These are phyloP conservation scores for Ornithoptera priamus DNA, from an alignment of 2,888 invertebrate species.

Conservation along the genomic window DNA sequence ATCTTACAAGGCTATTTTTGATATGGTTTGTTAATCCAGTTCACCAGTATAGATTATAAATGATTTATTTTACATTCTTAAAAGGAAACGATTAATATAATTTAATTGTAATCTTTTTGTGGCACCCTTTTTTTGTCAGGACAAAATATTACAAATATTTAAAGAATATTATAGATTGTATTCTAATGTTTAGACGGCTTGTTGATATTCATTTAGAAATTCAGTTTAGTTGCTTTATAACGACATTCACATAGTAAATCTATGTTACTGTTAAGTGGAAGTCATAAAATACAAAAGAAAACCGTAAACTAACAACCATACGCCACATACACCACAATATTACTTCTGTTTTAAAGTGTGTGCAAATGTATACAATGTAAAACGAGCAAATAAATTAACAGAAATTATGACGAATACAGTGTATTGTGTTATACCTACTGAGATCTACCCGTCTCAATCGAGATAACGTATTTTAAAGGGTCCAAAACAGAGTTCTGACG, in stretches of 20 bases:
- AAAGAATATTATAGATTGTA: too few relatives aligned
- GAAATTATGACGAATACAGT: slow-evolving; percentile 40
- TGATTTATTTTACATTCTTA: slow-evolving; percentile 57
- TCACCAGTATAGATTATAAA: slow-evolving; percentile 58
- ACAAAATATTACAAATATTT: too few relatives aligned
- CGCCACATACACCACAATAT: too few relatives aligned
- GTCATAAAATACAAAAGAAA: too few relatives aligned
- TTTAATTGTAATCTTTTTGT: too few relatives aligned
- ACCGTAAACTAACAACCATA: too few relatives aligned
- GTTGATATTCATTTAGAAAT: neutral
- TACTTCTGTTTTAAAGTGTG: too few relatives aligned
- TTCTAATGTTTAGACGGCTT: too few relatives aligned
- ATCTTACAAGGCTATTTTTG: slow-evolving; percentile 60
- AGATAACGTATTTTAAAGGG: slow-evolving; percentile 72
- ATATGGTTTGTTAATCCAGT: slow-evolving; percentile 58
- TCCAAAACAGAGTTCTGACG: slow-evolving; percentile 67
- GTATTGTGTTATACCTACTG: slow-evolving; percentile 56
- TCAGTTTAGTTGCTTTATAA: too few relatives aligned
- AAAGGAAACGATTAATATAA: too few relatives aligned
- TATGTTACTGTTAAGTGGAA: too few relatives aligned
- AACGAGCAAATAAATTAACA: slow-evolving; percentile 23
- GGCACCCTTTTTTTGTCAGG: too few relatives aligned
- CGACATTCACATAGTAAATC: neutral
- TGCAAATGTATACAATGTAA: neutral
- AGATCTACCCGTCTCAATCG: slow-evolving; percentile 47